Conservation (phyloP, 1,140 invertebrate species). For the Cydia amplana region DNA sequence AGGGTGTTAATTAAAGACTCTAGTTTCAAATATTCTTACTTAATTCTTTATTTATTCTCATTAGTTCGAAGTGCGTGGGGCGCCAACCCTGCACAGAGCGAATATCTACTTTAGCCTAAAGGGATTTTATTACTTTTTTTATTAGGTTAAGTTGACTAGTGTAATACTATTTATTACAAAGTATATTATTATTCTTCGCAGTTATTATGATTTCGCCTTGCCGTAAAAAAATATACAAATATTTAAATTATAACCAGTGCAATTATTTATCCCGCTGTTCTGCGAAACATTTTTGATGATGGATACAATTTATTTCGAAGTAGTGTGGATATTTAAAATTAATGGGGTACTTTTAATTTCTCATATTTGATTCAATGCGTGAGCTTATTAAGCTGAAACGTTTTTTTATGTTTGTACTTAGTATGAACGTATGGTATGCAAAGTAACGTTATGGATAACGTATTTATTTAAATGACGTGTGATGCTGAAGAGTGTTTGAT, state of each 20-base stretch:
- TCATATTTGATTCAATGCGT: not conserved
- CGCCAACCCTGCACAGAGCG: too few species aligned
- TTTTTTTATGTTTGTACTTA: not conserved
- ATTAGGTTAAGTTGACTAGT: too few species aligned
- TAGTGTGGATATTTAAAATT: not conserved
- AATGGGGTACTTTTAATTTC: not conserved
- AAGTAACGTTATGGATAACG: not conserved
- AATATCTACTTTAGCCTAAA: too few species aligned
- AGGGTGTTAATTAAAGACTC: too few species aligned
- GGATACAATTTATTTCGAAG: not conserved
- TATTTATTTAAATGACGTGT: not conserved
- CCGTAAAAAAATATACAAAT: slow-evolving; percentile 43
- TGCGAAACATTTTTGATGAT: not conserved
- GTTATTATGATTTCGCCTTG: slow-evolving; percentile 3
- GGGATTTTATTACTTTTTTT: too few species aligned
- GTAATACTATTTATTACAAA: too few species aligned
- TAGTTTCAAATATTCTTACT: too few species aligned
- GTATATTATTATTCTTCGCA: not conserved
- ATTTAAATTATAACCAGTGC: not conserved
- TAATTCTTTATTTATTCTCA: too few species aligned
- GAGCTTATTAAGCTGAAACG: not conserved
- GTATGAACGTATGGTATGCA: slow-evolving; percentile 34
- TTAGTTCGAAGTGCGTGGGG: too few species aligned
- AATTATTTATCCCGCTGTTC: not conserved
- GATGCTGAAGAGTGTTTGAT: not conserved